Base-by-base conservation (phyloP, 1,140 invertebrate genomes). In the Pomacea maculata region DNA sequence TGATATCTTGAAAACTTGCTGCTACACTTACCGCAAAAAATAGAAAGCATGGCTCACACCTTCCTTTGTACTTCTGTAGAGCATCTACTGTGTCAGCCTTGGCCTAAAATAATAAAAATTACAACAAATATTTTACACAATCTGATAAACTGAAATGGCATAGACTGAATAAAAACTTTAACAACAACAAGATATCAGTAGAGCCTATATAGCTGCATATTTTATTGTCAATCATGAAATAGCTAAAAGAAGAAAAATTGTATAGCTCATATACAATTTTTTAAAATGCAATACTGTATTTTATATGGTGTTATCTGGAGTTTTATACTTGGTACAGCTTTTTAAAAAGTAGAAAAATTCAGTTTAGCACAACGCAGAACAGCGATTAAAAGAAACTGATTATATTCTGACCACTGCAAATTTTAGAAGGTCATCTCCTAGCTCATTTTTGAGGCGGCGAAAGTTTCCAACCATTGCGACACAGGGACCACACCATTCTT, bases 401-500 rank as follows among this genome's bases (percentile, higher is more conserved):
- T 25, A 73, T 73, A 29, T 45, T 86, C 93, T 93, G 93, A 97
- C 96, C 85, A 95, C 93, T 17, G 95, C 96, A 82, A 97, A 93
- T 83, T 95, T 94, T 52, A 98, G 91, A 81, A 95, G 93, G 87
- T 97, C 96, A 75, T 96, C 96, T 15, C 96, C 96, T 7, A 96
- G 90, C 92, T 98, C 96, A 88, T 97, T 94, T 90, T 97, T 97
- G 68, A 98, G 93, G 91, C 96, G 96, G 85, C 96, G 96, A 81
- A 98, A 93, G 89, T 95, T 96, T 82, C 95, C 95, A 52, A 96
- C 93, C 95, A 98, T 96, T 54, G 95, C 96, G 79, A 94, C 91
- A 87, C 96, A 97, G 1, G 96, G 96, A 12, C 97, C 97, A 88
- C 95, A 96, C 96, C 97, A 98, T 82, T 96, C 96, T n/a, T 96